phyloP scores from a whole-genome alignment of 2,797 vertebrate genomes.

The Mastacembelus armatus region DNA sequence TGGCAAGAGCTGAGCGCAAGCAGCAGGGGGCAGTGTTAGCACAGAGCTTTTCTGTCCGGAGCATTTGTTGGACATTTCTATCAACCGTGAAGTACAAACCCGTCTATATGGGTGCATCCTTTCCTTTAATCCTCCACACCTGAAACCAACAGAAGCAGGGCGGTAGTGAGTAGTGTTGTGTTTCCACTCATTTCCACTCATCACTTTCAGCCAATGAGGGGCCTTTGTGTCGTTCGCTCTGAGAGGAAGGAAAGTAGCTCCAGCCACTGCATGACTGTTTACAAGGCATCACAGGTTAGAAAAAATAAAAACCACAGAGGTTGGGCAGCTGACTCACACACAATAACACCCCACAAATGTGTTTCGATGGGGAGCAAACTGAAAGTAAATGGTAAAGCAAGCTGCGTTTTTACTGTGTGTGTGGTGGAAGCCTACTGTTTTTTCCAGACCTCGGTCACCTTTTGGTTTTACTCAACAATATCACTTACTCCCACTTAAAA shows the following conservation, averaged over 20 bases:
- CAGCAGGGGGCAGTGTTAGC: conserved; percentile 81
- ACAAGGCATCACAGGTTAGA: conserved; percentile 17
- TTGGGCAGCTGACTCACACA: conserved; percentile 66
- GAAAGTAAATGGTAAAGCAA: conserved; percentile 59
- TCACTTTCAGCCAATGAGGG: not conserved
- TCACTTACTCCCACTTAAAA: conserved; percentile 64
- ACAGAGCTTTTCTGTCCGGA: conserved; percentile 38
- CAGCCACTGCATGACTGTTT: conserved; percentile 22
- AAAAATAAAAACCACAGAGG: conserved; percentile 47
- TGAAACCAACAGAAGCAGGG: not conserved
- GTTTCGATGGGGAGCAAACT: conserved; percentile 70
- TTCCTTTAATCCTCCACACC: not conserved
- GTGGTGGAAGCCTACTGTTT: conserved; percentile 62
- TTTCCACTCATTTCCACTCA: not conserved
- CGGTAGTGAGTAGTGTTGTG: not conserved
- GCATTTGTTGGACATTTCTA: not conserved
- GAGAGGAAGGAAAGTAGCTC: not conserved
- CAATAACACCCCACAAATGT: conserved; percentile 66
- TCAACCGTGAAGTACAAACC: not conserved
- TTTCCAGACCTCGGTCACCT: conserved; percentile 78
- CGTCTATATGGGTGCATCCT: not conserved
- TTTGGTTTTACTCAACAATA: conserved; percentile 80
- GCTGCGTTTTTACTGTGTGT: conserved; percentile 26
- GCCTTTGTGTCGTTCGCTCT: not conserved
- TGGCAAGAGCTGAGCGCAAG: conserved; percentile 11